Evolutionary conservation across 1,140 invertebrate genomes (phyloP).

Genomic region (Pomacea maculata): DNA sequence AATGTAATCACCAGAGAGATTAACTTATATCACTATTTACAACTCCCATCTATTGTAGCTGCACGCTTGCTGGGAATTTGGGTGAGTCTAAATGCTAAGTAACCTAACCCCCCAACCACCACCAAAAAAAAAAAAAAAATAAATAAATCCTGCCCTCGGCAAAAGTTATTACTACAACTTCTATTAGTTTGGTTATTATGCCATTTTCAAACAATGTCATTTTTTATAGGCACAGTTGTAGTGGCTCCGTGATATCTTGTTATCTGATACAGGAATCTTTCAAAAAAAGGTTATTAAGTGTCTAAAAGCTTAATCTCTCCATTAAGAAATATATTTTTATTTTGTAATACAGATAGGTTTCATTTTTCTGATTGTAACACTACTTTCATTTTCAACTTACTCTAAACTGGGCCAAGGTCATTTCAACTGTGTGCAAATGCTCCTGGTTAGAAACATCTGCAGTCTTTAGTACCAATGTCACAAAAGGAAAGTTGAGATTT

Average conservation of each 20-base stretch:
- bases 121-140: too few relatives aligned
- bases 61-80: too few relatives aligned
- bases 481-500: conserved; percentile 40
- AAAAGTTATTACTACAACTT: too few relatives aligned
- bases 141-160: too few relatives aligned
- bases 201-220: neutral
- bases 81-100: too few relatives aligned
- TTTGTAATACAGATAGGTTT: too few relatives aligned
- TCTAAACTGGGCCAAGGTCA: conserved; percentile 44
- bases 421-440: conserved; percentile 37
- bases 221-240: too few relatives aligned
- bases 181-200: too few relatives aligned
- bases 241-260: too few relatives aligned
- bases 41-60: neutral
- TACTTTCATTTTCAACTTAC: conserved; percentile 21
- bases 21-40: neutral
- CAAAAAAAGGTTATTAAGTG: neutral
- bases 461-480: conserved; percentile 39
- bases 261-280: neutral
- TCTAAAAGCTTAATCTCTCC: neutral
- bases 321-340: too few relatives aligned
- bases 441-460: conserved; percentile 39
- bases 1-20: neutral
- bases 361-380: too few relatives aligned
- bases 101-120: too few relatives aligned